These are phyloP conservation scores for Grus americana DNA, from an alignment of 2,113 vertebrate genomes.

Conservation along the genomic window DNA sequence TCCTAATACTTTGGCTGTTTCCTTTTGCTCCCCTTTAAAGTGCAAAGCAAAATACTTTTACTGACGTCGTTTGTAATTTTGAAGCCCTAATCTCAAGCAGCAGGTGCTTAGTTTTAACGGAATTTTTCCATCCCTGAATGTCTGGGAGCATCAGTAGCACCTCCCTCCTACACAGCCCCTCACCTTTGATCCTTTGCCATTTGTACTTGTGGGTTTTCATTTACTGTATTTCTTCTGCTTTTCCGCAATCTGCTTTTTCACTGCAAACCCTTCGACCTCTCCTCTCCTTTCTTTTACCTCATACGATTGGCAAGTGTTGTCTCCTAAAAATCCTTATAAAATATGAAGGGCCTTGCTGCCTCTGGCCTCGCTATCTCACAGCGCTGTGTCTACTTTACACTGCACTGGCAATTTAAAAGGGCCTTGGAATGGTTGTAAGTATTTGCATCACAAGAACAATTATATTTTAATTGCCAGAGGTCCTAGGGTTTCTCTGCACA, in stretches of 20 bases:
- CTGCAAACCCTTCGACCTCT: background rate
- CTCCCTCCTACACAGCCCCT: constrained; percentile 55
- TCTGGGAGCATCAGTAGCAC: constrained; percentile 46
- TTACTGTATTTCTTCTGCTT: constrained; percentile 24
- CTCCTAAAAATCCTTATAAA: background rate
- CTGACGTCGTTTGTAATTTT: constrained; percentile 30
- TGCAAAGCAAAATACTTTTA: constrained; percentile 30
- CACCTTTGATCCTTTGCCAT: constrained; percentile 69
- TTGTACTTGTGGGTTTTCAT: constrained; percentile 61
- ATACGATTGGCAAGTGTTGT: background rate
- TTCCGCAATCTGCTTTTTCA: constrained; percentile 48
- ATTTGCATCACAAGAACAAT: background rate
- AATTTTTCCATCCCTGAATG: constrained; percentile 35
- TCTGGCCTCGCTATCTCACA: background rate
- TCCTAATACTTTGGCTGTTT: background rate
- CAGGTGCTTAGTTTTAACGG: constrained; percentile 58
- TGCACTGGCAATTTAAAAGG: background rate
- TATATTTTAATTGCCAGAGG: background rate
- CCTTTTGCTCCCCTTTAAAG: background rate
- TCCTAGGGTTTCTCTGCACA: background rate
- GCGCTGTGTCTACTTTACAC: background rate
- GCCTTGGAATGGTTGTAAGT: background rate
- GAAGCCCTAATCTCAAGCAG: constrained; percentile 32
- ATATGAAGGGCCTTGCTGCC: background rate
- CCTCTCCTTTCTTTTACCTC: constrained; percentile 12